Conservation (phyloP, 2,113 vertebrate species). For the Cavia aperea region DNA sequence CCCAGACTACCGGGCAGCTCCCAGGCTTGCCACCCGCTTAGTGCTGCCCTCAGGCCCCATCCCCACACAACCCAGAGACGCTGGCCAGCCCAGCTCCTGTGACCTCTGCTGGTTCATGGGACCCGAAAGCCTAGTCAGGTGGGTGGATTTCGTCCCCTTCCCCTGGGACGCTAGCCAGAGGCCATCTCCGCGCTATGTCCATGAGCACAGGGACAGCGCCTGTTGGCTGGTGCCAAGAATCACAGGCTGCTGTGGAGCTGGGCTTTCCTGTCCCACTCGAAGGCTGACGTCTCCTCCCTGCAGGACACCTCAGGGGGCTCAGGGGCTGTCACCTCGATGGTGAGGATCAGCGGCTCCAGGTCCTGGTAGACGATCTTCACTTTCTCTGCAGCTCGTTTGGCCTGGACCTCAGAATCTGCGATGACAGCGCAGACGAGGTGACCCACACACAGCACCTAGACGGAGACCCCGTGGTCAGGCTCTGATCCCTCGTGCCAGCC, state of each 20-base stretch:
- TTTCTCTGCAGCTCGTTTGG: conserved; percentile 71
- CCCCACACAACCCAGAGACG: background rate
- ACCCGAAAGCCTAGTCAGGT: background rate
- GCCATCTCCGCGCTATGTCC: background rate
- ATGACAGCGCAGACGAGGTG: conserved; percentile 77
- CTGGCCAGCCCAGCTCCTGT: background rate
- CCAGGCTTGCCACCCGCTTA: background rate
- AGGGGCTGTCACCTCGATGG: conserved; percentile 72
- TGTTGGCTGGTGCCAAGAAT: background rate
- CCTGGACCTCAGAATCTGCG: conserved; percentile 71
- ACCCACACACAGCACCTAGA: conserved; percentile 77
- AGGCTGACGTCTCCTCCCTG: background rate
- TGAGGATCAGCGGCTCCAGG: conserved; percentile 75
- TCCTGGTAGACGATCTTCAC: conserved; percentile 76
- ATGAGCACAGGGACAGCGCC: background rate
- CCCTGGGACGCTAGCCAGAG: background rate
- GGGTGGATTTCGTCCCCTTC: background rate
- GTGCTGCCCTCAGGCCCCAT: background rate
- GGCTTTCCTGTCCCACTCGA: background rate
- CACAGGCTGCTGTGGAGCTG: background rate
- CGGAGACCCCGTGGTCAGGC: background rate
- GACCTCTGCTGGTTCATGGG: background rate
- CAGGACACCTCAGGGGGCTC: background rate
- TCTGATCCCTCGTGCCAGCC: no score
- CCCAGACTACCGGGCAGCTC: background rate